Evolutionary conservation across 1,140 invertebrate genomes (phyloP), one percentile per base, ranked within the genome.

Genomic region (Neoseiulus cucumeris): DNA sequence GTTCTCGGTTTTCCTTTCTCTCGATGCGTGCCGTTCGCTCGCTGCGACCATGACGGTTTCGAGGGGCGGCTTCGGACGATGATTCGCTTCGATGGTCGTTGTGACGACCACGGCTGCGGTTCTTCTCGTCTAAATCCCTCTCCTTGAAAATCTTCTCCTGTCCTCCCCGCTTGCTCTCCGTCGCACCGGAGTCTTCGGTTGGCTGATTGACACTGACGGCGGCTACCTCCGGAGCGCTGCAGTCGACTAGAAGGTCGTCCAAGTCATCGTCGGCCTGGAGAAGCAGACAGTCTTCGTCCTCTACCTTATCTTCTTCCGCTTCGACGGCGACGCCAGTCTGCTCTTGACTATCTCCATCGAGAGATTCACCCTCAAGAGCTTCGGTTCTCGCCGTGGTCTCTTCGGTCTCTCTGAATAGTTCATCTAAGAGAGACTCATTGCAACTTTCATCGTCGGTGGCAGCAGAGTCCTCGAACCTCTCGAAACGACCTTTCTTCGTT

Each of bases 261-360:
- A 59, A 18, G 51, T 59, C 51, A 9, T 59, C 51, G 4, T 59
- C 51, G 2, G 51, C 51, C 22, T 59, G 51, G 12, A 59, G 51
- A 29, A 59, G 33, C 6, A 59, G 51, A 33, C 51, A 59, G 9
- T 59, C 51, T 59, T 59, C 51, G 33, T 59, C 51, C 9, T 59
- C 51, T 25, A 29, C 22, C 25, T 9, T n/a, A 29, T 14, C 51
- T 25, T 20, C 33, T 12, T 59, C 51, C 6, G 14, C 51, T 12
- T 59, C 51, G 14, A 20, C 51, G 22, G 22, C 25, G 51, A 25
- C 22, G 6, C 14, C 51, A 7, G 45, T 28, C 4, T 12, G 51
- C 51, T 59, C 51, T 17, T 18, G 25, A 9, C 33, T 39, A 39
- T 39, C 33, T 39, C 9, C 33, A 9, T 39, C 33, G 33, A 9